Percentiles rank a stretch among this genome's conserved stretches.
phyloP scores from a whole-genome alignment of 2,888 invertebrate species.

The Phyllotreta cruciferae region DNA sequence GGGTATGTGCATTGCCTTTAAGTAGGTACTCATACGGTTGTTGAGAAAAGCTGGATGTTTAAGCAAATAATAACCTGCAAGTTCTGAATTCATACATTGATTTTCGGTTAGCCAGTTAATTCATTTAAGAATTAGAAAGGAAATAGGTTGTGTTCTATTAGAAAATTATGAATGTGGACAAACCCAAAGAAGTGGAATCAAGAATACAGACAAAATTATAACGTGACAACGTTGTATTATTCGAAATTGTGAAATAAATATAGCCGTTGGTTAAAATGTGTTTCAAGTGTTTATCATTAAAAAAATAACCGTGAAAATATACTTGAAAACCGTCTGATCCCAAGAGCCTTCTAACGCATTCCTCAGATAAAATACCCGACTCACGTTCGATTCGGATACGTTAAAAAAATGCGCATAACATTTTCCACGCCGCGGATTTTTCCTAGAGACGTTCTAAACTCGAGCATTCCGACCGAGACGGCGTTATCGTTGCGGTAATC shows the following conservation, averaged over 20 bases:
- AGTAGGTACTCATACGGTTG: conserved; percentile 2
- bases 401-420: conserved; percentile 20
- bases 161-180: too few relatives aligned
- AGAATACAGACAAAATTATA: background rate
- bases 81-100: too few relatives aligned
- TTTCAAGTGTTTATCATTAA: background rate
- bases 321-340: too few relatives aligned
- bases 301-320: too few relatives aligned
- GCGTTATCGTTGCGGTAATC: conserved; percentile 26
- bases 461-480: conserved; percentile 11
- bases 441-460: conserved; percentile 18
- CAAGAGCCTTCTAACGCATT: too few relatives aligned
- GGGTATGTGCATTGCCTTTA: conserved; percentile 4
- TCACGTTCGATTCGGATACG: background rate
- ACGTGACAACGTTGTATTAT: background rate
- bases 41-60: conserved; percentile 18
- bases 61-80: conserved; percentile 7
- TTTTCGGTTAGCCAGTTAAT: background rate
- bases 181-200: conserved; percentile 4
- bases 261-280: background rate
- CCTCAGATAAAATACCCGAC: too few relatives aligned
- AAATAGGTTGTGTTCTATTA: too few relatives aligned
- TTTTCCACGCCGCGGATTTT: conserved; percentile 24
- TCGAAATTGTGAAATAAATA: conserved; percentile 4
- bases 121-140: too few relatives aligned